phyloP scores from a whole-genome alignment of 1,140 invertebrate genomes.

The Lordiphosa collinella region DNA sequence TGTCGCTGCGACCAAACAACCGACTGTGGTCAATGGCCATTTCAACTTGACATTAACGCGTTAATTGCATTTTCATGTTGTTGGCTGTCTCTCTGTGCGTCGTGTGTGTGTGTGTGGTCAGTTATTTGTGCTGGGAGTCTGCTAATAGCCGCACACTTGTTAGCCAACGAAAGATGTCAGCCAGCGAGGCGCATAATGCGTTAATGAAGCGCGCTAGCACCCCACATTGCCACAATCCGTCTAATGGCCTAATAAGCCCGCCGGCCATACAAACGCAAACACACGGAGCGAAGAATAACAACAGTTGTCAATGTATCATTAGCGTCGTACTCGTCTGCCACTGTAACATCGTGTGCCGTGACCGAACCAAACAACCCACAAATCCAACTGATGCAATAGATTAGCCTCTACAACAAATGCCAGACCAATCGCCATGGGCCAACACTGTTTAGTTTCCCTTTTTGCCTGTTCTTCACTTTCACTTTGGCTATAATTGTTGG shows the following conservation, averaged over 20 bases:
- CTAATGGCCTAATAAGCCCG: conserved; percentile 49
- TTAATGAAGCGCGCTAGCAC: conserved; percentile 50
- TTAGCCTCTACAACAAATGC: conserved; percentile 50
- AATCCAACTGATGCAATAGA: conserved; percentile 48
- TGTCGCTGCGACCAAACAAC: conserved; percentile 22
- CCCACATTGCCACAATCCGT: conserved; percentile 22
- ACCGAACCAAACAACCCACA: conserved; percentile 10
- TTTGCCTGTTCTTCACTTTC: conserved; percentile 2
- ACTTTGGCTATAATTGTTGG: conserved; percentile 40
- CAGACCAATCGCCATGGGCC: conserved; percentile 20
- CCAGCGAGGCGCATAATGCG: conserved; percentile 33
- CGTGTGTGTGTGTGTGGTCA: conserved; percentile 27
- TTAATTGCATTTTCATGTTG: conserved; percentile 77
- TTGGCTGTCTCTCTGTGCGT: conserved; percentile 19
- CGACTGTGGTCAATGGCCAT: conserved; percentile 41
- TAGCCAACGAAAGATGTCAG: conserved; percentile 20
- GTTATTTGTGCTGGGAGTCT: conserved; percentile 15
- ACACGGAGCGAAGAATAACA: conserved; percentile 37
- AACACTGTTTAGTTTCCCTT: no score
- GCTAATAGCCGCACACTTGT: conserved; percentile 10
- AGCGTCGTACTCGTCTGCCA: conserved; percentile 24
- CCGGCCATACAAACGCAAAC: conserved; percentile 30
- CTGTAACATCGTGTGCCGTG: conserved; percentile 1
- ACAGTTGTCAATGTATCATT: conserved; percentile 68
- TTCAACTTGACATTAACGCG: conserved; percentile 68